These are phyloP conservation scores for Nomada flava DNA, from an alignment of 2,888 invertebrate species.

Conservation along the genomic window DNA sequence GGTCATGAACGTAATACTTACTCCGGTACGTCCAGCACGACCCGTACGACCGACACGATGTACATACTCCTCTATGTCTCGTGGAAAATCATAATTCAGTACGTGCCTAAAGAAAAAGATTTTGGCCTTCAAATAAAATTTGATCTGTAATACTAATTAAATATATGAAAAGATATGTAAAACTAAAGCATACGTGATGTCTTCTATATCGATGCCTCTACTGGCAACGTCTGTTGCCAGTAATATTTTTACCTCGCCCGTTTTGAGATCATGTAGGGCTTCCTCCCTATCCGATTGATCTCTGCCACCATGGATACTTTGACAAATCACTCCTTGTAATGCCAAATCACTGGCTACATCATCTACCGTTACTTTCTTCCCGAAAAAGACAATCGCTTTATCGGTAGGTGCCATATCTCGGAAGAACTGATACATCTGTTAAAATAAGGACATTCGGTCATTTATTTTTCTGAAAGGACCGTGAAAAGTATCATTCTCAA, in stretches of 20 bases:
- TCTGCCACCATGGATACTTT: constrained; percentile 95
- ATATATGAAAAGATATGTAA: background rate
- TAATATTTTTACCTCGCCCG: constrained; percentile 91
- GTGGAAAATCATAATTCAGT: constrained; percentile 96
- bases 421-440: constrained; percentile 89
- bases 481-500: background rate
- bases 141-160: background rate
- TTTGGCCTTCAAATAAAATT: background rate
- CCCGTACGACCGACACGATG: constrained; percentile 98
- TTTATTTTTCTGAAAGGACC: no score
- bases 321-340: constrained; percentile 88
- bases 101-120: constrained; percentile 87
- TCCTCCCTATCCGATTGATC: constrained; percentile 92
- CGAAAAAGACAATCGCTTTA: constrained; percentile 96
- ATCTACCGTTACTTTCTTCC: constrained; percentile 93
- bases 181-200: constrained; percentile 88
- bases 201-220: constrained; percentile 96
- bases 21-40: constrained; percentile 94
- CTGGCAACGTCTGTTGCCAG: constrained; percentile 98
- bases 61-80: constrained; percentile 97
- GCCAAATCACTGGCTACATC: constrained; percentile 92
- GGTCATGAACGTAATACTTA: constrained; percentile 93
- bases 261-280: constrained; percentile 93
- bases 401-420: constrained; percentile 89
- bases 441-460: constrained; percentile 37